phyloP scores from a whole-genome alignment of 2,888 invertebrate genomes.

The Trichogramma dendrolimi region DNA sequence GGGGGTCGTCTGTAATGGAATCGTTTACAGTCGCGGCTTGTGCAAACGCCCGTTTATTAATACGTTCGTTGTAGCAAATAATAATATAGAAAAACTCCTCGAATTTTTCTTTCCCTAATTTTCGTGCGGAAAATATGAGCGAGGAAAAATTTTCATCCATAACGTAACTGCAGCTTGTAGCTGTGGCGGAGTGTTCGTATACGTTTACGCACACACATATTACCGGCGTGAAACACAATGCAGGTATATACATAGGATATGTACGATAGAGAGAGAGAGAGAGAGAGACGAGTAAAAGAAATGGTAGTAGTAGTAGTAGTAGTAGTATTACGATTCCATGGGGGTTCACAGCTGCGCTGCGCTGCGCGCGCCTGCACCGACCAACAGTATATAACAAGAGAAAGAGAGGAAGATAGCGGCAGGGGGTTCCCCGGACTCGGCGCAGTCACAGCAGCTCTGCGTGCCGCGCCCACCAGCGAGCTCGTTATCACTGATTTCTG shows the following conservation, averaged over 20 bases:
- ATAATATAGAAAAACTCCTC: no score
- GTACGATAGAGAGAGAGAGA: slow-evolving; percentile 36
- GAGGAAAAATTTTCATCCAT: no score
- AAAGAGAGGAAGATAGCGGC: background rate
- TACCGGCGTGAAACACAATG: background rate
- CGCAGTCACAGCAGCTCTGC: background rate
- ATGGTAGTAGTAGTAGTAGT: slow-evolving; percentile 30
- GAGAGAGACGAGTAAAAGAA: background rate
- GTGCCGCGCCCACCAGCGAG: slow-evolving; percentile 36
- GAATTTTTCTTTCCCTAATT: no score
- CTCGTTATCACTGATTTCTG: slow-evolving; percentile 48
- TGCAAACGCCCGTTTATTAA: slow-evolving; percentile 1
- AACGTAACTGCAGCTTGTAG: no score
- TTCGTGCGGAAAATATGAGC: no score
- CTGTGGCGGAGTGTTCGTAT: no score
- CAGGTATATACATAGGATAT: slow-evolving; percentile 24
- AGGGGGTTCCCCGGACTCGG: slow-evolving; percentile 29
- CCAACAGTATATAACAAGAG: background rate
- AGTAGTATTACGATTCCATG: background rate
- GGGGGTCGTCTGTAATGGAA: slow-evolving; percentile 18
- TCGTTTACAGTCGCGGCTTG: slow-evolving; percentile 22
- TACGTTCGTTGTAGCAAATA: no score
- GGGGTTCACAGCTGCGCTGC: slow-evolving; percentile 34
- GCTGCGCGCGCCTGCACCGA: slow-evolving; percentile 12
- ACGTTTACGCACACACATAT: no score